A percentile compares a stretch with the other conserved stretches of the same genome.
phyloP scores from a whole-genome alignment of 2,888 invertebrate species.

The Erpobdella octoculata region DNA sequence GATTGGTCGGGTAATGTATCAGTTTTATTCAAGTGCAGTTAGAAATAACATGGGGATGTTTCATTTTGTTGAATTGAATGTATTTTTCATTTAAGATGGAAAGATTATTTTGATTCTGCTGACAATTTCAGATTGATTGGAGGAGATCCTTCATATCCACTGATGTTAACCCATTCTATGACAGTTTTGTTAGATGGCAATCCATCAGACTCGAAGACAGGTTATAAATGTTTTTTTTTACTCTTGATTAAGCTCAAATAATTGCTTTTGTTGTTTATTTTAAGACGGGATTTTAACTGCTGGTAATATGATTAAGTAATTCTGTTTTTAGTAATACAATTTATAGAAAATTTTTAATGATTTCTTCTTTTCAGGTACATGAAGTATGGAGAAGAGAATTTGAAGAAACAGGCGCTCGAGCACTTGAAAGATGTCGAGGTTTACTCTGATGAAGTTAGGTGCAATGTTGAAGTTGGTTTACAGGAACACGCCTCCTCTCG shows the following conservation, averaged over 20 bases:
- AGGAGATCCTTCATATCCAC: slow-evolving; percentile 95
- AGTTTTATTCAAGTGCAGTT: too few species aligned
- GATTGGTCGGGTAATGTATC: too few species aligned
- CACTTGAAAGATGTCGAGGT: slow-evolving; percentile 72
- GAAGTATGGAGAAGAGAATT: slow-evolving; percentile 82
- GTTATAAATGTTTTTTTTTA: slow-evolving; percentile 75
- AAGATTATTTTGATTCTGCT: too few species aligned
- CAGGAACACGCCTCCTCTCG: slow-evolving; percentile 96
- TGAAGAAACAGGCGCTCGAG: slow-evolving; percentile 70
- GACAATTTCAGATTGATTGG: slow-evolving; percentile 80
- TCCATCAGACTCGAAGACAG: slow-evolving; percentile 74
- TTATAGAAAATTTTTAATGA: too few species aligned
- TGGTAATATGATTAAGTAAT: too few species aligned
- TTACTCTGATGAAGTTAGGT: slow-evolving; percentile 84
- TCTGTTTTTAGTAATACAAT: too few species aligned
- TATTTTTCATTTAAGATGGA: too few species aligned
- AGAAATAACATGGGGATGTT: too few species aligned
- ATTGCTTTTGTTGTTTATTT: background rate
- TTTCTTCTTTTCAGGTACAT: slow-evolving; percentile 60
- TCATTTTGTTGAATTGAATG: too few species aligned
- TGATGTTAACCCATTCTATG: slow-evolving; percentile 91
- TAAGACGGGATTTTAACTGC: too few species aligned
- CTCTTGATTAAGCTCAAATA: background rate
- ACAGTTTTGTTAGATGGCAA: slow-evolving; percentile 96
- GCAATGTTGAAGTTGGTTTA: slow-evolving; percentile 78